phyloP scores from a whole-genome alignment of 2,113 vertebrate genomes.

The Phaethornis superciliosus region DNA sequence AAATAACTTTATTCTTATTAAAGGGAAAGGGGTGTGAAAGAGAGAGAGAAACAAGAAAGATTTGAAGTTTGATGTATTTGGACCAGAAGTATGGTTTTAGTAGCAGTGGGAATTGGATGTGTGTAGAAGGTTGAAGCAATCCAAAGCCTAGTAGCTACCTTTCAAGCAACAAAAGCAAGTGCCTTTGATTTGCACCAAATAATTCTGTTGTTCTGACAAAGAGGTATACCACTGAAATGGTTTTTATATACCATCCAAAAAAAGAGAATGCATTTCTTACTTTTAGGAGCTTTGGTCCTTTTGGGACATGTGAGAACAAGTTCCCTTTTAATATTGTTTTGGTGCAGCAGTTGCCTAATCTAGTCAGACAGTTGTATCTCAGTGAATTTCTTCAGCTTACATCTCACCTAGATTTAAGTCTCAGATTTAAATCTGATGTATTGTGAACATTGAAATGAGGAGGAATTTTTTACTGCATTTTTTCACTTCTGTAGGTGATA shows the following conservation, averaged over 20 bases:
- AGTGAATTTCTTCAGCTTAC: not conserved
- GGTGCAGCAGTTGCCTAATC: not conserved
- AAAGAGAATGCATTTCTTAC: not conserved
- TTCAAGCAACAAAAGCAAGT: constrained; percentile 58
- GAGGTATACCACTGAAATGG: not conserved
- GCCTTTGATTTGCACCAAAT: constrained; percentile 53
- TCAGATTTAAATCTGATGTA: not conserved
- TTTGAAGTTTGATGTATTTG: not conserved
- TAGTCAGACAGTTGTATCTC: not conserved
- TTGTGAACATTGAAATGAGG: not conserved
- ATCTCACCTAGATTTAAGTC: not conserved
- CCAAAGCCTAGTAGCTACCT: constrained; percentile 15
- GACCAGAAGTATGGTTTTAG: not conserved
- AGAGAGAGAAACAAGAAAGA: not conserved
- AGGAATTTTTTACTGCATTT: not conserved
- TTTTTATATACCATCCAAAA: not conserved
- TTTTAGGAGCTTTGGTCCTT: not conserved
- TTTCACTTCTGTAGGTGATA: not conserved
- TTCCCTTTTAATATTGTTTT: not conserved
- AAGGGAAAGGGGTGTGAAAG: not conserved
- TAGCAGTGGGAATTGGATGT: not conserved
- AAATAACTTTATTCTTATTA: not conserved
- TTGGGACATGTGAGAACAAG: not conserved
- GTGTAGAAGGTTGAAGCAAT: not conserved
- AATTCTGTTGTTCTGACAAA: not conserved